phyloP scores from a whole-genome alignment of 1,140 invertebrate species.

The Magallana angulata region DNA sequence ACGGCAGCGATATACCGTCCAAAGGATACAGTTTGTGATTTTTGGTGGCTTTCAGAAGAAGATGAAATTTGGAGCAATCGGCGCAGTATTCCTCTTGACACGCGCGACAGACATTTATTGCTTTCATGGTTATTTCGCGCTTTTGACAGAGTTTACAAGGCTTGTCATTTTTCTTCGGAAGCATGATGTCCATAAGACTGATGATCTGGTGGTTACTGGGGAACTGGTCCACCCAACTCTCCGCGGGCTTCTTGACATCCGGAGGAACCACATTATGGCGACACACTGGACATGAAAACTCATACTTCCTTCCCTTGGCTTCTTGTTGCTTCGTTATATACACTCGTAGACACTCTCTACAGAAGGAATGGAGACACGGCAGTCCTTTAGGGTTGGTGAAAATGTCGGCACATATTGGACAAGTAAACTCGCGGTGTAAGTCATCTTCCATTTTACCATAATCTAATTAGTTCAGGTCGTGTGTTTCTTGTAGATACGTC shows the following conservation, averaged over 20 bases:
- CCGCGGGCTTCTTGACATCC: slow-evolving; percentile 13
- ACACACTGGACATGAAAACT: slow-evolving; percentile 48
- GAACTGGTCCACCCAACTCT: slow-evolving; percentile 50
- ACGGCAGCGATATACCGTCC: neutral
- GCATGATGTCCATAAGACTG: slow-evolving; percentile 37
- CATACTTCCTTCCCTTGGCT: neutral
- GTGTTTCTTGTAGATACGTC: too few species aligned
- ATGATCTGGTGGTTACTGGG: slow-evolving; percentile 49
- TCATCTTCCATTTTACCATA: slow-evolving; percentile 15
- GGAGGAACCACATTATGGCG: slow-evolving; percentile 29
- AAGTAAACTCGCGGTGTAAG: slow-evolving; percentile 40
- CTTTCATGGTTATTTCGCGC: slow-evolving; percentile 10
- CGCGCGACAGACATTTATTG: slow-evolving; percentile 15
- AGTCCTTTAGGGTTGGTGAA: slow-evolving; percentile 45
- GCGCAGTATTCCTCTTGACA: slow-evolving; percentile 49
- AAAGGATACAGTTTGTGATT: slow-evolving; percentile 28
- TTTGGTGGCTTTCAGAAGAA: slow-evolving; percentile 46
- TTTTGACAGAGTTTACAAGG: slow-evolving; percentile 40
- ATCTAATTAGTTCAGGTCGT: neutral
- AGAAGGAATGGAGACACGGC: slow-evolving; percentile 50
- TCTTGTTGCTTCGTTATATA: slow-evolving; percentile 31
- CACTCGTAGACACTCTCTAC: slow-evolving; percentile 35
- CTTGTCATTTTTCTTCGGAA: slow-evolving; percentile 37
- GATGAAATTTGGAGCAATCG: slow-evolving; percentile 48
- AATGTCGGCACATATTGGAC: slow-evolving; percentile 49